Conservation (phyloP, 2,888 invertebrate genomes). For the Apamea monoglypha region DNA sequence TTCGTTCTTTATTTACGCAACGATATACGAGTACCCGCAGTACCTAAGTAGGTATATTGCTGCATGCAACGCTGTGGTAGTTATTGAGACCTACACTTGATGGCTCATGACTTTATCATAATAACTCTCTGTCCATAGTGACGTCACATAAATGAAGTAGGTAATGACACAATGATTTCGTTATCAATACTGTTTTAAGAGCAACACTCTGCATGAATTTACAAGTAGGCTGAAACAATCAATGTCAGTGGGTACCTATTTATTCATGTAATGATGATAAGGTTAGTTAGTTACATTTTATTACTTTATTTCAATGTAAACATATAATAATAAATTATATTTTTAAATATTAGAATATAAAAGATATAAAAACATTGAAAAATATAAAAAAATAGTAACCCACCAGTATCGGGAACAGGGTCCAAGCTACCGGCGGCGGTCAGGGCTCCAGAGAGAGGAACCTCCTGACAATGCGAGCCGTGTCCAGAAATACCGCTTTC, state of each 20-base stretch:
- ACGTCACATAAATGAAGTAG: slow-evolving; percentile 20
- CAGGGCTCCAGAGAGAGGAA: too few species aligned
- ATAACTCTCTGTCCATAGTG: neutral
- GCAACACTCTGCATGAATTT: neutral
- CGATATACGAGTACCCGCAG: too few species aligned
- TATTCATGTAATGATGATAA: neutral
- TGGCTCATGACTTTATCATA: neutral
- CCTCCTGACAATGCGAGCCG: too few species aligned
- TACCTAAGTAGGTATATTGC: neutral
- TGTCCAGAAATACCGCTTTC: too few species aligned
- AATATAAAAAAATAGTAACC: too few species aligned
- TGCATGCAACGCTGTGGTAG: neutral
- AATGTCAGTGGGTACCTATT: neutral
- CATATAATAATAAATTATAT: too few species aligned
- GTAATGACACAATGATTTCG: slow-evolving; percentile 2
- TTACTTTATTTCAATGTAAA: too few species aligned
- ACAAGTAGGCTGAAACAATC: slow-evolving; percentile 2
- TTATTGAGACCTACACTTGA: neutral
- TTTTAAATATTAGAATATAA: too few species aligned
- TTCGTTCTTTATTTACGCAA: too few species aligned
- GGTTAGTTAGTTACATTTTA: neutral
- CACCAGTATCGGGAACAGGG: too few species aligned
- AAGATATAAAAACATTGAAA: too few species aligned
- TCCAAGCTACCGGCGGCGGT: too few species aligned
- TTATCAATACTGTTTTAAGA: slow-evolving; percentile 10